These are phyloP conservation scores for Pasiphila rectangulata DNA, from an alignment of 2,888 invertebrate species.

Conservation along the genomic window DNA sequence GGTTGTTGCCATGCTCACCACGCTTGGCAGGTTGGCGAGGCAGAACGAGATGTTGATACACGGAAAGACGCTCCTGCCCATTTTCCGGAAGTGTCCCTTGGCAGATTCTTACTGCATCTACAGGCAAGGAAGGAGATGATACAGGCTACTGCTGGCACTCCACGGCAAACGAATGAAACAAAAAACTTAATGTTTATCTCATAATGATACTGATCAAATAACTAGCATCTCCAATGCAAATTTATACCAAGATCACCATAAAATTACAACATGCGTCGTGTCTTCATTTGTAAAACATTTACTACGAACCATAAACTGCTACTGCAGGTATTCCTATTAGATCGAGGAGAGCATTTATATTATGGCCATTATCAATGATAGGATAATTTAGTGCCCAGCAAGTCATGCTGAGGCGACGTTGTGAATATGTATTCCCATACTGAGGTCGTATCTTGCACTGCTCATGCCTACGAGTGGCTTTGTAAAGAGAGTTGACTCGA, in stretches of 20 bases:
- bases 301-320: not conserved
- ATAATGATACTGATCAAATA: not conserved
- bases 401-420: conserved; percentile 45
- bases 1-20: no score
- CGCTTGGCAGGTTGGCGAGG: no score
- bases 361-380: conserved; percentile 43
- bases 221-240: not conserved
- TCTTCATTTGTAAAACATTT: not conserved
- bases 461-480: conserved; percentile 41
- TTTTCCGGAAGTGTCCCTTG: no score
- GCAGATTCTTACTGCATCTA: no score
- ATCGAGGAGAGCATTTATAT: conserved; percentile 23
- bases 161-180: no score
- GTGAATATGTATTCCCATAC: conserved; percentile 62
- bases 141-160: no score
- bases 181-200: no score
- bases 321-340: conserved; percentile 12
- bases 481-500: conserved; percentile 9
- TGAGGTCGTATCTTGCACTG: conserved; percentile 66
- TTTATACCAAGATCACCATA: not conserved
- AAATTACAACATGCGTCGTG: not conserved
- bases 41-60: no score
- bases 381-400: conserved; percentile 47
- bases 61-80: no score
- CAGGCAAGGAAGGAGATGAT: no score